phyloP scores from a whole-genome alignment of 1,140 invertebrate genomes.

The Zaprionus ghesquierei region DNA sequence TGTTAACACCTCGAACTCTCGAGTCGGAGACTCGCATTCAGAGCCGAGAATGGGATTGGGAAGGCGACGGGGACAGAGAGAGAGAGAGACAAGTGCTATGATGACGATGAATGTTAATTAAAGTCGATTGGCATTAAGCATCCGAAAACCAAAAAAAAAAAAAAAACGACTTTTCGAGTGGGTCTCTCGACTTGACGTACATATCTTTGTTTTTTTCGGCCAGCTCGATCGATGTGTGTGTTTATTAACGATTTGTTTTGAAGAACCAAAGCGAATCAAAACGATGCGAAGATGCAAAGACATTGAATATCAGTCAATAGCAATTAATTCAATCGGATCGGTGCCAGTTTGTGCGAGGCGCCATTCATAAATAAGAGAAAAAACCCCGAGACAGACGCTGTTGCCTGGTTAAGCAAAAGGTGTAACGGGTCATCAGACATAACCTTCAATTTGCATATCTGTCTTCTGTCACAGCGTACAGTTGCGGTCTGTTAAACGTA shows the following conservation, averaged over 20 bases:
- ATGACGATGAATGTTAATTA: constrained; percentile 59
- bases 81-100: constrained; percentile 27
- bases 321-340: constrained; percentile 57
- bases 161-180: background rate
- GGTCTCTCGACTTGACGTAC: background rate
- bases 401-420: constrained; percentile 21
- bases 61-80: background rate
- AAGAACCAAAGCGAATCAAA: constrained; percentile 48
- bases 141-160: constrained; percentile 21
- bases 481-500: constrained; percentile 16
- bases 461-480: constrained; percentile 5
- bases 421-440: constrained; percentile 27
- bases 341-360: constrained; percentile 74
- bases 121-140: constrained; percentile 24
- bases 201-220: constrained; percentile 5
- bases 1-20: constrained; percentile 57
- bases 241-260: constrained; percentile 65
- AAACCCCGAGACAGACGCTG: background rate
- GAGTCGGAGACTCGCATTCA: background rate
- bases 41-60: background rate
- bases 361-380: constrained; percentile 61
- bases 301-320: constrained; percentile 33
- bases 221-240: constrained; percentile 24
- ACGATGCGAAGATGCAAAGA: constrained; percentile 16
- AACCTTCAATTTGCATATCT: constrained; percentile 34